Evolutionary conservation across 2,113 vertebrate genomes (phyloP).

Genomic region (Ctenomys sociabilis): DNA sequence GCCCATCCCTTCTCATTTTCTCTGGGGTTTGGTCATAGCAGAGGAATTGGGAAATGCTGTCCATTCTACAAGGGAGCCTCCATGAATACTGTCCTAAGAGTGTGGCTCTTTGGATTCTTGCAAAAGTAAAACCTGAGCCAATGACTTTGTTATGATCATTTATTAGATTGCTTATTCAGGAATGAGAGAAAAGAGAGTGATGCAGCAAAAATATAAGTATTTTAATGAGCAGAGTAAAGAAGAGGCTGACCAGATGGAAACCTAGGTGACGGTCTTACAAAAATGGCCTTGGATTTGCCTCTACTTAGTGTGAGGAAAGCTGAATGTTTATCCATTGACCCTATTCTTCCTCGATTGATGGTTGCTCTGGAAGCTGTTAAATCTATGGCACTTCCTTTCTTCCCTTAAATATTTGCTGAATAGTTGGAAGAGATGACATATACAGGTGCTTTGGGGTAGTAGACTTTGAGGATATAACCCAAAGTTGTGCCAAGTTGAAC

Average conservation of each 20-base stretch:
- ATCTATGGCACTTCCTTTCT: background rate
- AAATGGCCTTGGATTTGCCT: background rate
- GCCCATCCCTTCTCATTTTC: background rate
- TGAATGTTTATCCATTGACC: background rate
- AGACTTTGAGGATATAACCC: background rate
- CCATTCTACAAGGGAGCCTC: background rate
- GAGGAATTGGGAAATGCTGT: background rate
- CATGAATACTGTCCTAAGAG: background rate
- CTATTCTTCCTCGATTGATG: background rate
- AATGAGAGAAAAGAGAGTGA: background rate
- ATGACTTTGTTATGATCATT: background rate
- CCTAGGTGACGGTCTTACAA: background rate
- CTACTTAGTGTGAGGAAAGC: background rate
- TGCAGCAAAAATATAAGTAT: background rate
- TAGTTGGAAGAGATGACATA: background rate
- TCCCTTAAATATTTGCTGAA: background rate
- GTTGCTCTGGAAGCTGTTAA: background rate
- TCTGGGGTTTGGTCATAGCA: background rate
- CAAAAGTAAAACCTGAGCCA: constrained; percentile 29
- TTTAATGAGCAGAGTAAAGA: constrained; percentile 5
- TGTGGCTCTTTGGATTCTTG: background rate
- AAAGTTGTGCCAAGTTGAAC: background rate
- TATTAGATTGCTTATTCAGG: constrained; percentile 15
- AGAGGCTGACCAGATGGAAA: background rate
- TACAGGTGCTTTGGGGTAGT: background rate